These are phyloP conservation scores for Fragum fragum DNA, from an alignment of 2,888 invertebrate genomes.

Conservation along the genomic window DNA sequence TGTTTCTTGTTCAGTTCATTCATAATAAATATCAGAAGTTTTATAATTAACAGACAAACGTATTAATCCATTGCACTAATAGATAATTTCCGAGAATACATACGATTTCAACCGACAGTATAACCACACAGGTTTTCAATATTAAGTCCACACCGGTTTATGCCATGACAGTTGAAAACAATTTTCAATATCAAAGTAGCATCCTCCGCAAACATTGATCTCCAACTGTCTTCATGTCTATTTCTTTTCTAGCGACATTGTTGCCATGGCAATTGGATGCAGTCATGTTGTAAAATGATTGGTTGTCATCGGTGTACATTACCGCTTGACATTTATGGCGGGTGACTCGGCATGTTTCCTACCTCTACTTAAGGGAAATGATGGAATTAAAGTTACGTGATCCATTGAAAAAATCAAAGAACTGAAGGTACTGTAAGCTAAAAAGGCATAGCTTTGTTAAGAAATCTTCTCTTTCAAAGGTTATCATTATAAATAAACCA, in stretches of 20 bases:
- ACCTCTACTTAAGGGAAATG: background rate
- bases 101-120: no score
- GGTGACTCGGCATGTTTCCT: background rate
- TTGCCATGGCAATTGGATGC: constrained; percentile 23
- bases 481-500: no score
- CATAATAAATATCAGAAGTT: background rate
- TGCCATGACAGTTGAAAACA: background rate
- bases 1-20: background rate
- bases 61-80: background rate
- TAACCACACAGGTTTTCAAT: background rate
- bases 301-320: constrained; percentile 3
- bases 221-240: constrained; percentile 24
- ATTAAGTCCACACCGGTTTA: background rate
- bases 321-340: constrained; percentile 7
- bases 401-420: no score
- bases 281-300: constrained; percentile 16
- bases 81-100: no score
- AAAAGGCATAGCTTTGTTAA: no score
- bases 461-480: no score
- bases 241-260: constrained; percentile 23
- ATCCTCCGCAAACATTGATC: constrained; percentile 6
- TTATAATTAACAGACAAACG: background rate
- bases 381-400: no score
- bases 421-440: no score
- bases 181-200: constrained; percentile 22